Conservation (phyloP, 2,888 invertebrate genomes). For the Tortricodes alternella region DNA sequence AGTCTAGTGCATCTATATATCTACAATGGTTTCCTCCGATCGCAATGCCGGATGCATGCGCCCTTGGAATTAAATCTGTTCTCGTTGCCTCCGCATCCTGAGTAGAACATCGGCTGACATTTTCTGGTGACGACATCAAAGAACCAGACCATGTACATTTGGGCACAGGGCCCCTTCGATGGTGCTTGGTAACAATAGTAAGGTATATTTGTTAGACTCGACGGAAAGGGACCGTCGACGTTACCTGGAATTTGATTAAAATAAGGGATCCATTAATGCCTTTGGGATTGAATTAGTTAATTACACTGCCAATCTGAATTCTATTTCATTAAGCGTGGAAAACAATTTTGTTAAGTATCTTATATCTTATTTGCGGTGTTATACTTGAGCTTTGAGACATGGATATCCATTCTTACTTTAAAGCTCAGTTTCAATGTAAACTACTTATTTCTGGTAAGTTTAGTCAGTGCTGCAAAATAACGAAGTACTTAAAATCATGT, state of each 20-base stretch:
- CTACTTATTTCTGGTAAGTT: too few species aligned
- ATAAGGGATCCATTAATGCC: slow-evolving; percentile 1
- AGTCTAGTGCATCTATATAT: neutral
- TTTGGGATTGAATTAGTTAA: neutral
- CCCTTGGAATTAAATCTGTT: slow-evolving; percentile 57
- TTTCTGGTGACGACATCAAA: slow-evolving; percentile 63
- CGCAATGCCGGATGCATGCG: slow-evolving; percentile 57
- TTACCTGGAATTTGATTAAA: slow-evolving; percentile 56
- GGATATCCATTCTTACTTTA: too few species aligned
- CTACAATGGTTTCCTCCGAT: slow-evolving; percentile 45
- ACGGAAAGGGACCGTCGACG: slow-evolving; percentile 65
- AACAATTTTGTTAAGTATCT: too few species aligned
- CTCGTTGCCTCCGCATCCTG: slow-evolving; percentile 74
- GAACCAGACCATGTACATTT: slow-evolving; percentile 60
- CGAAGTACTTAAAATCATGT: too few species aligned
- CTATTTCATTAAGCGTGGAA: too few species aligned
- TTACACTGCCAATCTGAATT: too few species aligned
- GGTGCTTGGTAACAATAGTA: slow-evolving; percentile 74
- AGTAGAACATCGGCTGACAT: slow-evolving; percentile 71
- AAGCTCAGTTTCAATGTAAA: neutral
- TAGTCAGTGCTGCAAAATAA: too few species aligned
- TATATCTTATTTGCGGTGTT: too few species aligned
- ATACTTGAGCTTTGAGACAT: too few species aligned
- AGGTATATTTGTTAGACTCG: slow-evolving; percentile 61
- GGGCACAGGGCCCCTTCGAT: slow-evolving; percentile 59